A percentile compares a stretch with the other conserved stretches of the same genome.
Evolutionary conservation across 2,888 invertebrate genomes (phyloP).

Genomic region (Agrochola litura): DNA sequence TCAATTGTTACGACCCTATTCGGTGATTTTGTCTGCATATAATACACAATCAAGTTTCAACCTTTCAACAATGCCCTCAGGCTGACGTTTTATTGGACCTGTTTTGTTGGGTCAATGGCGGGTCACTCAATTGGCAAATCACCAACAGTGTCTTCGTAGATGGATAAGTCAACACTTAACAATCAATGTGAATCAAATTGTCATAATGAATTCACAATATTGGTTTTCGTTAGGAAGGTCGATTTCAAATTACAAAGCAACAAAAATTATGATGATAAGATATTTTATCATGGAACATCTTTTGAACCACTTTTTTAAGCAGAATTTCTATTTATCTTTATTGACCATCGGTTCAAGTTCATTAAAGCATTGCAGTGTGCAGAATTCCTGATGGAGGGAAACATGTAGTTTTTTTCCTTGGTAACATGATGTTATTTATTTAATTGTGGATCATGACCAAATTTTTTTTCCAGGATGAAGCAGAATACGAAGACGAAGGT

Average conservation of each 20-base stretch:
- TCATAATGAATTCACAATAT: slow-evolving; percentile 4
- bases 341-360: neutral
- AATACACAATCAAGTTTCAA: slow-evolving; percentile 13
- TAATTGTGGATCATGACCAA: neutral
- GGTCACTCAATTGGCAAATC: slow-evolving; percentile 31
- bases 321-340: neutral
- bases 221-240: neutral
- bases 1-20: neutral
- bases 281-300: neutral
- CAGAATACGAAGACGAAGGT: slow-evolving; percentile 91
- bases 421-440: neutral
- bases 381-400: neutral
- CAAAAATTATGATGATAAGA: neutral
- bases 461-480: slow-evolving; percentile 82
- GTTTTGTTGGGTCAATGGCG: slow-evolving; percentile 41
- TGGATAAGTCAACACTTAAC: neutral
- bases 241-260: slow-evolving; percentile 2
- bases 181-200: neutral
- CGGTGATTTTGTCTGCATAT: neutral
- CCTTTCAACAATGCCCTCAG: slow-evolving; percentile 4
- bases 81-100: slow-evolving; percentile 19
- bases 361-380: too few relatives aligned
- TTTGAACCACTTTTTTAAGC: neutral
- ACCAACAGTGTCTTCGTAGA: neutral
- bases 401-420: neutral